phyloP scores from a whole-genome alignment of 2,113 vertebrate species.

The Brachypodius melanocephalos region DNA sequence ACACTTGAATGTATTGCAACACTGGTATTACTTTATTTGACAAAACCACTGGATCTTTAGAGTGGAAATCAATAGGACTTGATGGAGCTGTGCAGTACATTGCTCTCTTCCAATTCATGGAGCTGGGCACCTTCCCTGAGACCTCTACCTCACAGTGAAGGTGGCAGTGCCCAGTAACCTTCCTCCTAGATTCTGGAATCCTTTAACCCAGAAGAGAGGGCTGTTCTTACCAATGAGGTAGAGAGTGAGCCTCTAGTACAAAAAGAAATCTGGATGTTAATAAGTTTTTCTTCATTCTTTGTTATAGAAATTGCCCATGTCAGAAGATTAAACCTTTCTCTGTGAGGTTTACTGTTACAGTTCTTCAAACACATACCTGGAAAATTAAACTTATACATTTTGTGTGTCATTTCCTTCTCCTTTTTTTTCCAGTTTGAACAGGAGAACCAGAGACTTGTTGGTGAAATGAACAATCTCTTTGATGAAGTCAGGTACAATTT shows the following conservation, averaged over 20 bases:
- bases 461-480: constrained; percentile 94
- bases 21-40: background rate
- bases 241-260: background rate
- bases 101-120: background rate
- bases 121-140: background rate
- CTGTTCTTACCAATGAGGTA: background rate
- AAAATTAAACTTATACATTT: background rate
- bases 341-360: background rate
- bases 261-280: background rate
- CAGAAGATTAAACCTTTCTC: background rate
- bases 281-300: background rate
- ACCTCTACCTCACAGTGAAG: background rate
- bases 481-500: constrained; percentile 89
- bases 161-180: background rate
- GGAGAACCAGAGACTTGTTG: constrained; percentile 92
- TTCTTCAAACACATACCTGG: background rate
- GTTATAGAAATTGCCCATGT: background rate
- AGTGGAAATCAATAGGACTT: background rate
- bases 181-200: background rate
- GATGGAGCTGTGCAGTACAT: background rate
- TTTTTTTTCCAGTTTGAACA: constrained; percentile 87
- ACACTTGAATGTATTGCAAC: background rate
- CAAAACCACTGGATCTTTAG: background rate
- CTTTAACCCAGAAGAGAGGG: background rate
- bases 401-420: background rate